Evolutionary conservation across 2,797 vertebrate species (phyloP), one percentile per base, ranked within the genome.

Genomic region (Erethizon dorsatum): DNA sequence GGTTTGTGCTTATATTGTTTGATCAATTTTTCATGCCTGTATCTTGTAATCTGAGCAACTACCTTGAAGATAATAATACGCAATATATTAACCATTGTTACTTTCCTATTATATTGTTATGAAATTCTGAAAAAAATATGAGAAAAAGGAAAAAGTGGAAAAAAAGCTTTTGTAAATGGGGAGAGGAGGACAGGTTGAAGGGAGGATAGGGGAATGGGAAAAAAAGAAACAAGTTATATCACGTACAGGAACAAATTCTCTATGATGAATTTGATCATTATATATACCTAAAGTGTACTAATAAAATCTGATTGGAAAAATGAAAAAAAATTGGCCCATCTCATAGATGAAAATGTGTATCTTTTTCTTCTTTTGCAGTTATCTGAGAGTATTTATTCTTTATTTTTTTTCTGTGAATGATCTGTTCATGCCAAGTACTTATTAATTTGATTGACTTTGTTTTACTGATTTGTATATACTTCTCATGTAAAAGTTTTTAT

Each of bases 381-480:
- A 57, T 57, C 50, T 90, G 56, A 75, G 63, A 75, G 41, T 54
- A 31, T 33, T 83, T 54, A 37, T 41, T 82, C 37, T 77, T 5
- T 90, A 67, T 90, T 91, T 96, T 79, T 52, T 45, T 93, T 63
- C 61, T 92, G 71, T 61, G 71, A 83, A 84, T 84, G 84, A 1
- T 47, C 52, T 80, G 4, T 87, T 95, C 28, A 61, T 80, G 65
- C 26, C 41, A 52, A 88, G 83, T 88, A 71, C 82, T 3, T 79
- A 18, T 47, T 67, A 65, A 85, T 47, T 89, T 69, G 41, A 91
- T 24, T 79, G 63, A 54, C 41, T 59, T 80, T 26, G 9, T 94
- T 65, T 89, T 82, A 61, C 31, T 95, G 47, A 91, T 87, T 65
- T 90, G 6, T 80, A n/a, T 77, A 31, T 83, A 61, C 33, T 69